Evolutionary conservation across 2,888 invertebrate species (phyloP), one percentile per base, ranked within the genome.

Genomic region (Pherbina coryleti): DNA sequence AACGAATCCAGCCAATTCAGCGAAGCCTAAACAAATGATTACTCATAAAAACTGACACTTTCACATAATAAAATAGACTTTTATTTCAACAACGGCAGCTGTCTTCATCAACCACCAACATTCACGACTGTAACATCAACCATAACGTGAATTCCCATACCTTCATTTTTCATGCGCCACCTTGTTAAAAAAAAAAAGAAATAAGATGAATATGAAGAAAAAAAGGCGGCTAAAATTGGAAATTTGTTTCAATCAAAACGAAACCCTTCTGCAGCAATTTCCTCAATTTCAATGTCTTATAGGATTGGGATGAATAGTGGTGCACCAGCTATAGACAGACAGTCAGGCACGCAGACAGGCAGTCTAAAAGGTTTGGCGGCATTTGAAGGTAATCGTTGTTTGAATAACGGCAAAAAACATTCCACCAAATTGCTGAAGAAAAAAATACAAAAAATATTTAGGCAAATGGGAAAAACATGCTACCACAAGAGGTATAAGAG

Each of bases 241-340:
- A 86, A 85, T 86, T 85, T 86, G 85, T 86, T 83, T 82, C 85
- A 86, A 85, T 85, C 85, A 85, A 84, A 82, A 79, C 75, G 55
- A 28, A 64, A 17, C 67, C 28, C 34, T 31, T 37, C 25, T 22
- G 70, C 28, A n/a, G 7, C 31, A 55, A 31, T 34, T 22, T 31
- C 69, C 14, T 44, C 25, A 37, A 25, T 49, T 55, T 34, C 5
- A 37, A 5, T 44, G 22, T 19, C 7, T 8, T 57, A n/a, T 70
- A 34, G 34, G 25, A 28, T 28, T 14, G 34, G 72, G 5, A 44
- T 34, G 25, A 25, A 19, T 44, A 5, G n/a, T 28, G 44, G 19
- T 64, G 17, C 3, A 5, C 31, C n/a, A 19, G 25, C n/a, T n/a
- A n/a, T n/a, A n/a, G n/a, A n/a, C 28, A 53, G 75, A 44, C 69